Evolutionary conservation across 2,888 invertebrate species (phyloP).

Genomic region (Troides oblongomaculatus): DNA sequence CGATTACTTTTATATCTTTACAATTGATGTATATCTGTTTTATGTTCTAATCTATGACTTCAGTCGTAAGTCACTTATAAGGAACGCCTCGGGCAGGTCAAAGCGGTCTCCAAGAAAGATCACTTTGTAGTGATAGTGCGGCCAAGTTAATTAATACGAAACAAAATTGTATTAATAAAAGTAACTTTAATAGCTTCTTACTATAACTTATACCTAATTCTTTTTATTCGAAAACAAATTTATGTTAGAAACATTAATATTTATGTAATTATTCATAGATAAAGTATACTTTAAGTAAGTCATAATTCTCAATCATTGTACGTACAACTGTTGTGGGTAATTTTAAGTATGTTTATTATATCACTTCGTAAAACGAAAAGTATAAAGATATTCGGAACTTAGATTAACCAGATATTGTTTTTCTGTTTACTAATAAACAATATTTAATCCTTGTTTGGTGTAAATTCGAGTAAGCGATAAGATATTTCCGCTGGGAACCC

Average conservation of each 20-base stretch:
- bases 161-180: constrained; percentile 9
- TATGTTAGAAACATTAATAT: too few relatives aligned
- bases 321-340: too few relatives aligned
- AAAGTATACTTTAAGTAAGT: too few relatives aligned
- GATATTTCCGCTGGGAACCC: constrained; percentile 12
- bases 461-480: constrained; percentile 10
- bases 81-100: constrained; percentile 59
- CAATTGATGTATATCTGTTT: not conserved
- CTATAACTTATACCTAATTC: not conserved
- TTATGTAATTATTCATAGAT: too few relatives aligned
- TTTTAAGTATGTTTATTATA: too few relatives aligned
- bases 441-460: not conserved
- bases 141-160: constrained; percentile 51
- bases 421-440: not conserved
- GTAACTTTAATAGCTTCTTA: not conserved
- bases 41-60: constrained; percentile 38
- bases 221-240: too few relatives aligned
- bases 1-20: too few relatives aligned
- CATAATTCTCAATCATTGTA: too few relatives aligned
- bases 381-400: too few relatives aligned
- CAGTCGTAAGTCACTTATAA: constrained; percentile 42
- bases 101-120: constrained; percentile 65
- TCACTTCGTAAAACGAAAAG: too few relatives aligned
- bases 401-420: too few relatives aligned
- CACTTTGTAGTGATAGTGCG: constrained; percentile 54